A percentile compares a stretch with the other conserved stretches of the same genome.
Conservation (phyloP, 2,888 invertebrate genomes). For the Campoplex nolae region DNA sequence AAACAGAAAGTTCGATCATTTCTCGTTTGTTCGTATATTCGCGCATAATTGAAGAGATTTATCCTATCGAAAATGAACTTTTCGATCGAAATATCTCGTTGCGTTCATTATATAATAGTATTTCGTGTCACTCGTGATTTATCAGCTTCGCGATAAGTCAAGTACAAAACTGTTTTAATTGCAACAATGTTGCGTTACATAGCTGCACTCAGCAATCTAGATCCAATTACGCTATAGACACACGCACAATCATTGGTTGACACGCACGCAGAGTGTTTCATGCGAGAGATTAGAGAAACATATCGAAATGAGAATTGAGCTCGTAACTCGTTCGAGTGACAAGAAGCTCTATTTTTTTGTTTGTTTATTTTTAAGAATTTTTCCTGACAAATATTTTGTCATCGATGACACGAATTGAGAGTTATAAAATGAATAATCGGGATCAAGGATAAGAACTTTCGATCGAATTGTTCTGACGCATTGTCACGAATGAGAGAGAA, state of each 20-base stretch:
- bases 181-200: slow-evolving; percentile 65
- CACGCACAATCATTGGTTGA: background rate
- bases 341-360: background rate
- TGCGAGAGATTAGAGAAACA: slow-evolving; percentile 10
- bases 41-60: background rate
- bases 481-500: too few species aligned
- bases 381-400: background rate
- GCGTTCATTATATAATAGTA: slow-evolving; percentile 7
- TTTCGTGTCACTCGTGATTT: slow-evolving; percentile 42
- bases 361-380: background rate
- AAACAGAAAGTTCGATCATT: too few species aligned
- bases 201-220: slow-evolving; percentile 47
- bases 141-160: slow-evolving; percentile 46
- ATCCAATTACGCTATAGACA: slow-evolving; percentile 55
- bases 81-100: background rate
- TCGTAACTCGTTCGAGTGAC: slow-evolving; percentile 18
- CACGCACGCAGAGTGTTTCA: background rate
- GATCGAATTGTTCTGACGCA: too few species aligned
- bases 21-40: background rate
- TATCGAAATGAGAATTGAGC: slow-evolving; percentile 27
- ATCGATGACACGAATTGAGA: slow-evolving; percentile 24
- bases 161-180: slow-evolving; percentile 46
- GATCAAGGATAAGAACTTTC: too few species aligned
- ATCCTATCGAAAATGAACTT: background rate
- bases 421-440: background rate